These are phyloP conservation scores for Melanotaenia trifasciata DNA, from an alignment of 2,797 vertebrate genomes.

Conservation along the genomic window DNA sequence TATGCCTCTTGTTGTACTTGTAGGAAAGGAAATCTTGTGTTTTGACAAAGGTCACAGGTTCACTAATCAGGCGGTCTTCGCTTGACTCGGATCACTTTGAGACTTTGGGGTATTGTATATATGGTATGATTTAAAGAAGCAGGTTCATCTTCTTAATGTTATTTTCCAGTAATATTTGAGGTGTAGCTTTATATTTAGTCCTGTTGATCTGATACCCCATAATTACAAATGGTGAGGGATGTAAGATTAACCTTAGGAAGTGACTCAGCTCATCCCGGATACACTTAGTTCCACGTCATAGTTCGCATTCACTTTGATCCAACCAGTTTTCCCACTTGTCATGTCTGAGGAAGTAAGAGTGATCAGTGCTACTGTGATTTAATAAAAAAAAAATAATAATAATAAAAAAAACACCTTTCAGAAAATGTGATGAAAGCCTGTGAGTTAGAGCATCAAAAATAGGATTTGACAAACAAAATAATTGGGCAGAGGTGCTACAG, in stretches of 20 bases:
- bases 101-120: not conserved
- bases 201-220: not conserved
- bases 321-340: slow-evolving; percentile 10
- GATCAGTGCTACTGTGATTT: slow-evolving; percentile 57
- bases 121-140: not conserved
- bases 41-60: slow-evolving; percentile 43
- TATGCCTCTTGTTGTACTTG: slow-evolving; percentile 21
- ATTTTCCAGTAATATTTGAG: not conserved
- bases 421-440: slow-evolving; percentile 48
- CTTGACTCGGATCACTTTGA: slow-evolving; percentile 7
- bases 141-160: not conserved
- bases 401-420: slow-evolving; percentile 50
- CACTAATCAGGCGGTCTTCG: slow-evolving; percentile 14
- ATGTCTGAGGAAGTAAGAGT: slow-evolving; percentile 15
- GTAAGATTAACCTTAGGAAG: not conserved
- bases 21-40: slow-evolving; percentile 37
- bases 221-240: not conserved
- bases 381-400: too few species aligned
- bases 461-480: slow-evolving; percentile 54
- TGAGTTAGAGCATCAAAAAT: slow-evolving; percentile 48
- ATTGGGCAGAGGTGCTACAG: slow-evolving; percentile 47
- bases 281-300: slow-evolving; percentile 1
- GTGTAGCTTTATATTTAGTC: not conserved
- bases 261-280: not conserved
- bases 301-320: slow-evolving; percentile 18